Percentiles rank a stretch among this genome's conserved stretches.
These are phyloP conservation scores for Perca schrenkii DNA, from an alignment of 2,113 vertebrate genomes.

Conservation along the genomic window DNA sequence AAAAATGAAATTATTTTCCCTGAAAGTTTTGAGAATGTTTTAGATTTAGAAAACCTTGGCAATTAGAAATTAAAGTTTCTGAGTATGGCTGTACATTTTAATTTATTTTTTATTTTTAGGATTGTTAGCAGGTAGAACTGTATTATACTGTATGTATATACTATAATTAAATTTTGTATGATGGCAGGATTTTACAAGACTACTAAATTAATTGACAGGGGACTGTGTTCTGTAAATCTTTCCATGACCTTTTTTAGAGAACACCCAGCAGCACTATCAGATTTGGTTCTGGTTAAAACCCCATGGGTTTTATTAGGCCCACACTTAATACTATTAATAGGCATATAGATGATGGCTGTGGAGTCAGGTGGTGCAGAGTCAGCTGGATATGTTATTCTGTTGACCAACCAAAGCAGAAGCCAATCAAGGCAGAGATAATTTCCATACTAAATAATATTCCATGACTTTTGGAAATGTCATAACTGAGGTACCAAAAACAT, in stretches of 20 bases:
- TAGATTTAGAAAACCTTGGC: neutral
- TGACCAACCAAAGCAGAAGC: constrained; percentile 27
- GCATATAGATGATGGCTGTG: constrained; percentile 40
- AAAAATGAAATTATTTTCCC: neutral
- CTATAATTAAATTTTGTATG: neutral
- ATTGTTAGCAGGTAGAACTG: neutral
- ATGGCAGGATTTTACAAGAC: neutral
- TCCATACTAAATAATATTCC: neutral
- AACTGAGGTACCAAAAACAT: neutral
- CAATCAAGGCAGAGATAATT: constrained; percentile 36
- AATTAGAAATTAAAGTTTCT: neutral
- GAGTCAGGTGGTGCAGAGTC: constrained; percentile 34
- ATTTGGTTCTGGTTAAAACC: constrained; percentile 41
- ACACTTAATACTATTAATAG: constrained; percentile 59
- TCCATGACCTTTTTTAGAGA: constrained; percentile 24
- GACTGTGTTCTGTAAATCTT: neutral
- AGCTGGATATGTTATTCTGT: constrained; percentile 58
- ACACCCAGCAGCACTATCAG: constrained; percentile 7
- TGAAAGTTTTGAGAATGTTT: neutral
- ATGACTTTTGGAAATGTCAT: constrained; percentile 28
- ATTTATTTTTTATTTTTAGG: neutral
- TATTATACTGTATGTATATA: neutral
- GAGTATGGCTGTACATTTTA: neutral
- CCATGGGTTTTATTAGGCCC: constrained; percentile 45
- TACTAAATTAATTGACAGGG: neutral